Conservation (phyloP, 2,888 invertebrate species). For the Cabera pusaria region DNA sequence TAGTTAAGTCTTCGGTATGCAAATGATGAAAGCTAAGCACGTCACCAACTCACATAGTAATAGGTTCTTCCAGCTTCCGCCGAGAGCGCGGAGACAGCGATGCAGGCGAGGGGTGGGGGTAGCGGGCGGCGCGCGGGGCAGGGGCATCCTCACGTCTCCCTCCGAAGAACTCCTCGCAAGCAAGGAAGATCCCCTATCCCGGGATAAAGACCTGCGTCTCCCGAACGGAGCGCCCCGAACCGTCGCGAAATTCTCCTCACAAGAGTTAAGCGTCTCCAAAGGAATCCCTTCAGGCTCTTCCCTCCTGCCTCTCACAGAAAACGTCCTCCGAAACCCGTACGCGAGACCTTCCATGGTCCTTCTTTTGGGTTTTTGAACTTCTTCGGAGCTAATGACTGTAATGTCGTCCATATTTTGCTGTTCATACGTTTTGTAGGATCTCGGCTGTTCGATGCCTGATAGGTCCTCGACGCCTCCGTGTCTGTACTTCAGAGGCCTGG, state of each 20-base stretch:
- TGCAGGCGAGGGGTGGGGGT: constrained; percentile 81
- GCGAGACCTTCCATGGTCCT: constrained; percentile 73
- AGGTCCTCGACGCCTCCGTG: constrained; percentile 74
- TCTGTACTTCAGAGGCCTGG: constrained; percentile 63
- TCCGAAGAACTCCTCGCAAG: constrained; percentile 88
- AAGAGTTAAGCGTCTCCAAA: constrained; percentile 66
- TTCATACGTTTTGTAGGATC: constrained; percentile 54
- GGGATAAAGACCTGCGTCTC: constrained; percentile 70
- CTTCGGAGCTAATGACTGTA: constrained; percentile 75
- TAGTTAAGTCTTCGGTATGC: constrained; percentile 30
- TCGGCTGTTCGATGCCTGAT: constrained; percentile 59
- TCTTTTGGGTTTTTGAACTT: constrained; percentile 64
- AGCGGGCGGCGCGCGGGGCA: constrained; percentile 62
- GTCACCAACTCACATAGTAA: constrained; percentile 87
- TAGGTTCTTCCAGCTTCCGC: constrained; percentile 92
- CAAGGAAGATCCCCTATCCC: constrained; percentile 77
- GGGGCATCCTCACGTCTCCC: constrained; percentile 83
- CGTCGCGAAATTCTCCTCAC: constrained; percentile 70
- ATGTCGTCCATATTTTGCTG: constrained; percentile 69
- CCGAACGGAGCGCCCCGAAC: constrained; percentile 74
- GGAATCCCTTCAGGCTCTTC: constrained; percentile 68
- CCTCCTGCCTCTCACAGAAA: constrained; percentile 66
- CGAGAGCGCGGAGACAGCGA: constrained; percentile 89
- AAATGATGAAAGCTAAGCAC: constrained; percentile 47
- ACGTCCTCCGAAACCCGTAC: constrained; percentile 71